Evolutionary conservation across 92 coral and sea anemone species (phyloP), one percentile per base, ranked within the genome.

Genomic region (Heteractis magnifica): DNA sequence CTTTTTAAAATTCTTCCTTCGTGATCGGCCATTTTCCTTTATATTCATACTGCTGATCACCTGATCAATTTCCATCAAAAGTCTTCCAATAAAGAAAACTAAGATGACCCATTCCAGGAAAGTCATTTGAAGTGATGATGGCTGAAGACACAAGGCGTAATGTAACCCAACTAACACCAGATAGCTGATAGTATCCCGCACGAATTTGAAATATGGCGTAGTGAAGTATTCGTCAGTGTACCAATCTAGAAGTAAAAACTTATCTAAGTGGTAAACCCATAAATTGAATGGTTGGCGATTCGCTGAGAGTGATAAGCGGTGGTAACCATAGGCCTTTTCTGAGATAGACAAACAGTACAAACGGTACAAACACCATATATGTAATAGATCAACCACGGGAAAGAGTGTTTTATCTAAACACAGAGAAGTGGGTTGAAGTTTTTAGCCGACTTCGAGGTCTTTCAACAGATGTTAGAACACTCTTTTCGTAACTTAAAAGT

Each of bases 31-130:
- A 16, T 21, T 65, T 65, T 16, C 72, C 20, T 65, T 2, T 21
- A 10, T 7, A 51, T 19, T 89, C 77, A 15, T 62, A 19, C 48
- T 53, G 15, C 81, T 34, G 58, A 75, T 70, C 26, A 86, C 64
- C 68, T 86, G 89, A 48, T 86, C 84, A 26, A 74, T 16, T 52
- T 58, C 88, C 44, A 79, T 74, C 6, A 81, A 15, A 7, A 79
- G 65, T 12, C 92, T 79, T 1, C 92, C 92, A 19, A 85, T 56
- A n/a, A 89, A 89, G 83, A 89, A 89, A 64, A 89, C 65, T 41
- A 85, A 52, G 52, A 89, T 84, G 20, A 85, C 82, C 92, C 89
- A 85, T 55, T 89, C 92, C 6, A 80, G 56, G 50, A 49, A 60
- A 73, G 83, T 89, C 60, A 89, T 71, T 68, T 77, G 85, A 1